A percentile compares a stretch with the other conserved stretches of the same genome.
Evolutionary conservation across 2,797 vertebrate species (phyloP).

Genomic region (Chaetophractus vellerosus): DNA sequence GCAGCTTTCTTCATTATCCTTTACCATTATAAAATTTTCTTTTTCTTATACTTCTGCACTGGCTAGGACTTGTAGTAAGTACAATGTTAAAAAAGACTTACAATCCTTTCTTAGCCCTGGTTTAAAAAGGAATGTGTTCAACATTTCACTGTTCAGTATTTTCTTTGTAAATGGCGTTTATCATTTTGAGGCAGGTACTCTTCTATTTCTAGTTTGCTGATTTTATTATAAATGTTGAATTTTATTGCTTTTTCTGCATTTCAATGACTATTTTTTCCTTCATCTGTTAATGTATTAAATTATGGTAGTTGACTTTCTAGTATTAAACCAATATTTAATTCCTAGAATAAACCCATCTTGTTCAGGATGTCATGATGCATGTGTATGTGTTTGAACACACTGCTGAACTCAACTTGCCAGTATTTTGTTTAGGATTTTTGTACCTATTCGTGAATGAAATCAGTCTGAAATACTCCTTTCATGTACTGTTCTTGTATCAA

Average conservation of each 20-base stretch:
- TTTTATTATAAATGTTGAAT: constrained; percentile 49
- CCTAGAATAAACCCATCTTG: constrained; percentile 16
- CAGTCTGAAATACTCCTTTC: not conserved
- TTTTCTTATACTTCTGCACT: not conserved
- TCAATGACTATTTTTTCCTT: constrained; percentile 38
- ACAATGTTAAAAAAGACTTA: not conserved
- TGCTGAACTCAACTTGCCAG: not conserved
- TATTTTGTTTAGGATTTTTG: constrained; percentile 47
- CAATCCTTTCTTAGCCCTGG: not conserved
- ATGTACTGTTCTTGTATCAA: not conserved
- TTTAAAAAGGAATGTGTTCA: constrained; percentile 29
- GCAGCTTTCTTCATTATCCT: constrained; percentile 45
- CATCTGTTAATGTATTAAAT: constrained; percentile 47
- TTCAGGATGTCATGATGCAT: not conserved
- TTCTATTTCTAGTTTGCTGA: constrained; percentile 47
- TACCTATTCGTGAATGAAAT: not conserved
- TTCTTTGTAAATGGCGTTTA: not conserved
- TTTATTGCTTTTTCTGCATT: constrained; percentile 8
- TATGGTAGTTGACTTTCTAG: constrained; percentile 36
- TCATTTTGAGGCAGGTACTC: not conserved
- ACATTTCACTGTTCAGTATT: not conserved
- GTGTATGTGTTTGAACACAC: not conserved
- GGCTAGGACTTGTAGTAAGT: not conserved
- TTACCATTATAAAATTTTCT: not conserved
- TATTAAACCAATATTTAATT: constrained; percentile 34